These are phyloP conservation scores for Macropodus opercularis DNA, from an alignment of 2,797 vertebrate genomes.

Conservation along the genomic window DNA sequence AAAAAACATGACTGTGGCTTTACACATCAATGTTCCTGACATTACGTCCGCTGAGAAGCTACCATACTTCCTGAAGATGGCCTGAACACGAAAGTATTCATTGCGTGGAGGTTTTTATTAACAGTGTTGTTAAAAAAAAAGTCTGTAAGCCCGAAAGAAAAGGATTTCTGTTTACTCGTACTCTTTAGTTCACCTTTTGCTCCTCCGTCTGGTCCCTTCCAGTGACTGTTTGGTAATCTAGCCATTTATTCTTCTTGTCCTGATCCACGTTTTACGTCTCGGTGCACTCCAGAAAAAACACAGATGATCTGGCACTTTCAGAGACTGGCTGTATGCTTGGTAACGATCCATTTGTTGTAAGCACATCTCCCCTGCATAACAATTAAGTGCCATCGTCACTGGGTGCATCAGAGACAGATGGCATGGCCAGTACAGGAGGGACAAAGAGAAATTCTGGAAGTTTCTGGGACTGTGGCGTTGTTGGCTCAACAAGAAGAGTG, in stretches of 20 bases:
- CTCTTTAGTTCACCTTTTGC: not conserved
- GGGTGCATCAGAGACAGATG: slow-evolving; percentile 74
- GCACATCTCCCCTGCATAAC: slow-evolving; percentile 69
- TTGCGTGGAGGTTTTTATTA: too few relatives aligned
- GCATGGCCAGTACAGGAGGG: slow-evolving; percentile 49
- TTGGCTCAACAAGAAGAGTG: slow-evolving; percentile 6
- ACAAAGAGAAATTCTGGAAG: slow-evolving; percentile 35
- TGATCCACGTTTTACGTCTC: slow-evolving; percentile 5
- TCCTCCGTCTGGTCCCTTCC: too few relatives aligned
- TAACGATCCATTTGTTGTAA: slow-evolving; percentile 64
- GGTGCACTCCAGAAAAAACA: slow-evolving; percentile 44
- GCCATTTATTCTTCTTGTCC: not conserved
- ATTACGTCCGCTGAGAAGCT: too few relatives aligned
- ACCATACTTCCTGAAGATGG: too few relatives aligned
- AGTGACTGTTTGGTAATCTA: not conserved
- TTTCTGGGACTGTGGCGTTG: slow-evolving; percentile 42
- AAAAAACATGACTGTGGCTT: slow-evolving; percentile 2
- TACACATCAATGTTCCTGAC: too few relatives aligned
- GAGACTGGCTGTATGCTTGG: slow-evolving; percentile 52
- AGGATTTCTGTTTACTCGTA: not conserved
- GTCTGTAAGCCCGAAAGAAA: slow-evolving; percentile 3
- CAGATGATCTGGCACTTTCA: slow-evolving; percentile 54
- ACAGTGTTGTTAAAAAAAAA: too few relatives aligned
- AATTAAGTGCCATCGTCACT: slow-evolving; percentile 68
- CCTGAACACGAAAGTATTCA: too few relatives aligned